Conservation (phyloP, 2,113 vertebrate species). For the Empidonax alnorum region DNA sequence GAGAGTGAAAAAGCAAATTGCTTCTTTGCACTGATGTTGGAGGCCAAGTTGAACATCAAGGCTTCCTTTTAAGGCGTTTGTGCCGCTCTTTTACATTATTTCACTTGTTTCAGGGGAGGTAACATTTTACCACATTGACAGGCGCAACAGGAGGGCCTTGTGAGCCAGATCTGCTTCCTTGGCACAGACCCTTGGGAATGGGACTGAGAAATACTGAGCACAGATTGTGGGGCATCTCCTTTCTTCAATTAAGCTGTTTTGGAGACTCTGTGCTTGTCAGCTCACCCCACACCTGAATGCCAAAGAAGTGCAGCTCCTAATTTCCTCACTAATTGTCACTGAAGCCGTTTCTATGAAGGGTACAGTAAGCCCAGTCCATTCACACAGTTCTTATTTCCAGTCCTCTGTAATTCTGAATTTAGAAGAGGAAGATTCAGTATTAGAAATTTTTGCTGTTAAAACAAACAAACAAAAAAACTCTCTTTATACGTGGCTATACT, state of each 20-base stretch:
- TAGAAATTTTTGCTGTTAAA: background rate
- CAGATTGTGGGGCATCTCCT: background rate
- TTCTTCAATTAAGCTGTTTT: background rate
- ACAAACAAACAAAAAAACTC: background rate
- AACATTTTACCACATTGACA: background rate
- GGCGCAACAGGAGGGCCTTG: accelerated
- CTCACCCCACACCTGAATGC: background rate
- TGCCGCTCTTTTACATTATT: background rate
- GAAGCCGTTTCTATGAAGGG: background rate
- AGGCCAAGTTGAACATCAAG: background rate
- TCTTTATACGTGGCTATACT: background rate
- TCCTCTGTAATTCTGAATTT: background rate
- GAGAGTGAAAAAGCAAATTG: background rate
- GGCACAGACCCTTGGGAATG: background rate
- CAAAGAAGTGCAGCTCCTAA: background rate
- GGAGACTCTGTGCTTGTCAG: background rate
- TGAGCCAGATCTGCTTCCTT: background rate
- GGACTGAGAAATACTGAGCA: background rate
- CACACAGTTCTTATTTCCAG: background rate
- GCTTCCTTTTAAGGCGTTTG: background rate
- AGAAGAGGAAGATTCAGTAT: background rate
- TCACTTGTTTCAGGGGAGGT: background rate
- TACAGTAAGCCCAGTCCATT: background rate
- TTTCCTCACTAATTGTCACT: background rate
- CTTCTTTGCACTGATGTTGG: background rate